Conservation (phyloP, 1,140 invertebrate genomes). For the Trichonephila inaurata region DNA sequence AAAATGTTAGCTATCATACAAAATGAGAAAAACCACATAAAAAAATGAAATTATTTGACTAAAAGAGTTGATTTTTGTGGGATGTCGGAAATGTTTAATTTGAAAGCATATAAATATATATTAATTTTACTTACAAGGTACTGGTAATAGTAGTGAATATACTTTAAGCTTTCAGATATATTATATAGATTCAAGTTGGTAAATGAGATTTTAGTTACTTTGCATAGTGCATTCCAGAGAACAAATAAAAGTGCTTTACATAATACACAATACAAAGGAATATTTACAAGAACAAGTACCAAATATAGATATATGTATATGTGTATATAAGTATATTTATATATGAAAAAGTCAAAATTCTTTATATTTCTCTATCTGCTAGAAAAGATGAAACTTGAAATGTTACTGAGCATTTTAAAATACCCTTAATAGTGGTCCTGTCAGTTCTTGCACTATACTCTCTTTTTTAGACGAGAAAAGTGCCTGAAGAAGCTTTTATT, state of each 20-base stretch:
- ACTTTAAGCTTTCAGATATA: not conserved
- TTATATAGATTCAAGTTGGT: not conserved
- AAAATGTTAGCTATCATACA: too few relatives aligned
- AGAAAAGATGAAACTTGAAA: constrained; percentile 51
- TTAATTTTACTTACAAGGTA: too few relatives aligned
- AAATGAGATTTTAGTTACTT: not conserved
- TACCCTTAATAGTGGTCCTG: constrained; percentile 8
- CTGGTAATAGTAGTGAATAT: too few relatives aligned
- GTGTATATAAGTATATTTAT: constrained; percentile 49
- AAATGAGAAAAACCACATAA: too few relatives aligned
- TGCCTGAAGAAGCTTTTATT: not conserved
- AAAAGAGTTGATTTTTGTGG: too few relatives aligned
- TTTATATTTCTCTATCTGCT: constrained; percentile 51
- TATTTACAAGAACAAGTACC: constrained; percentile 68
- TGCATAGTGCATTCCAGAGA: not conserved
- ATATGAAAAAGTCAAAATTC: constrained; percentile 60
- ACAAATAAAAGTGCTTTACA: constrained; percentile 12
- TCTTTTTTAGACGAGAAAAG: not conserved
- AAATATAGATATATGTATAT: constrained; percentile 68
- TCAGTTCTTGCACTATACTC: not conserved
- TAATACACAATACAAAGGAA: constrained; percentile 35
- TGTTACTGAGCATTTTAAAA: constrained; percentile 57
- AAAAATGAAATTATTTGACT: too few relatives aligned
- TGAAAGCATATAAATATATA: too few relatives aligned
- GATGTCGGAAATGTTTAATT: too few relatives aligned